Base-by-base conservation (phyloP, 2,888 invertebrate species). In the Arenicola marina region DNA sequence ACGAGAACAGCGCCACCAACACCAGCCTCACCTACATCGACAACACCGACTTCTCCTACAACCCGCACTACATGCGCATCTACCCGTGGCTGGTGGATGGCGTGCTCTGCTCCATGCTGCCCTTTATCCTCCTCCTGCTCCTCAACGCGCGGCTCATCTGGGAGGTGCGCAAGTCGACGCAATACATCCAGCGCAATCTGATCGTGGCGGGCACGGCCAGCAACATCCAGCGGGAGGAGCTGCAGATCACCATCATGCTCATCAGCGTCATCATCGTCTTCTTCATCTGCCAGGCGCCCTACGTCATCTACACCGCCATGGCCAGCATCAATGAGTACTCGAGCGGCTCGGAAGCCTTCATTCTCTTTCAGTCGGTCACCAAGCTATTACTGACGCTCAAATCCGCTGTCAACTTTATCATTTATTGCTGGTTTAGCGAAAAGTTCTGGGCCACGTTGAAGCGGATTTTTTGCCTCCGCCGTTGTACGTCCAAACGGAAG, bases 341-440 rank as follows among this genome's bases (percentile, higher is more conserved):
- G 28, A 45, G 51, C 18, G 24, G 55, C 4, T 31, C 51, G 11
- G 33, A 44, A 1, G n/a, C 24, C 15, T 56, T 63, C 45, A 11
- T 65, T 29, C n/a, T 70, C 2, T 68, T 70, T 51, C 58, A 66
- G 31, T 33, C 61, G 7, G 55, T 73, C n/a, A 53, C 69, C 32
- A 65, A 67, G 51, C 58, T 76, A 21, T 66, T 80, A 32, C 65
- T 80, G 7, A 75, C 75, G 2, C 60, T 80, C 21, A 77, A 81
- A 63, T 80, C 80, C 0, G 76, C 80, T 7, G 73, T 80, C 38
- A 81, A 81, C 72, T 81, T 81, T 63, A 73, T 81, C 51, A 68
- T 81, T 2, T 81, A 81, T 67, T 81, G 81, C 63, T 81, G 81
- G 81, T 80, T 80, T 73, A 80, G 80, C 59, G 81, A 81, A 67